Evolutionary conservation across 2,113 vertebrate genomes (phyloP).

Genomic region (Toxotes jaculatrix): DNA sequence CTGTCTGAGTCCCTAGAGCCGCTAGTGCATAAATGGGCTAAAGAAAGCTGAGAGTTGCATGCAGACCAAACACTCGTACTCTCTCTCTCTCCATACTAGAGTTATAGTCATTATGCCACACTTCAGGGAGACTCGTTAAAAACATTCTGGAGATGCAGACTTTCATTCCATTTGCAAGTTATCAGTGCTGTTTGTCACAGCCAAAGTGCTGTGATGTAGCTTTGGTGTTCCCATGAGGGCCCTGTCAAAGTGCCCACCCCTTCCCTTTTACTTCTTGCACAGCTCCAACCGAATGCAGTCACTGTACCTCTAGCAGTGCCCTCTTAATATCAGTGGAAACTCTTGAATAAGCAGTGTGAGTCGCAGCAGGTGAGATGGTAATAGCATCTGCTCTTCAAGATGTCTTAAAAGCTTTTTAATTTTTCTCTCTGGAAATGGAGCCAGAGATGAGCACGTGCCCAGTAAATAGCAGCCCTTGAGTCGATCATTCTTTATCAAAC

Average conservation of each 20-base stretch:
- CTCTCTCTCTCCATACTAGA: constrained; percentile 37
- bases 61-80: constrained; percentile 53
- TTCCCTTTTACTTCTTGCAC: constrained; percentile 11
- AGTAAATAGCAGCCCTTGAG: constrained; percentile 48
- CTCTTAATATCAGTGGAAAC: constrained; percentile 32
- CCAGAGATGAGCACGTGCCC: constrained; percentile 25
- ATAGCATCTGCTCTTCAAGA: constrained; percentile 10
- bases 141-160: constrained; percentile 77
- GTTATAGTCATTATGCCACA: constrained; percentile 73
- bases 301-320: constrained; percentile 27
- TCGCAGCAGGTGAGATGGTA: constrained; percentile 14
- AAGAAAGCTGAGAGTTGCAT: constrained; percentile 64
- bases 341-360: constrained; percentile 25
- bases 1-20: constrained; percentile 67
- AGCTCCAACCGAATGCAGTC: constrained; percentile 13
- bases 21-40: constrained; percentile 70
- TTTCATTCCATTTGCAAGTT: constrained; percentile 79
- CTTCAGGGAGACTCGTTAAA: constrained; percentile 80
- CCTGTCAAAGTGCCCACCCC: constrained; percentile 55
- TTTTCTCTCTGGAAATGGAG: constrained; percentile 21
- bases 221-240: constrained; percentile 47
- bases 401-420: constrained; percentile 11
- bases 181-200: constrained; percentile 75
- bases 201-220: constrained; percentile 74
- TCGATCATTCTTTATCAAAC: constrained; percentile 69